These are phyloP conservation scores for Hypomesus transpacificus DNA, from an alignment of 2,113 vertebrate genomes.

Conservation along the genomic window DNA sequence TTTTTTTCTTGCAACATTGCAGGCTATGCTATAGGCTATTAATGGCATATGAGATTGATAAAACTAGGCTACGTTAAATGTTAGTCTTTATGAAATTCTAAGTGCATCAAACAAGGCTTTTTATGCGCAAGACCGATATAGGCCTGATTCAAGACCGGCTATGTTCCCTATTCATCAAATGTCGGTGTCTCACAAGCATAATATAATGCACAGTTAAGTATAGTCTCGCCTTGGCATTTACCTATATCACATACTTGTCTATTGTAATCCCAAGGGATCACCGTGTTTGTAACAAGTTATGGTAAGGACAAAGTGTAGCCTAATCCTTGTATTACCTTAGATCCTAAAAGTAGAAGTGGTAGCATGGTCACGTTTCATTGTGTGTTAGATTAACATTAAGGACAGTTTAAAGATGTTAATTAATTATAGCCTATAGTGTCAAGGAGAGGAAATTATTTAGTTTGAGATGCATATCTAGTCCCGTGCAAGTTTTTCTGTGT, in stretches of 20 bases:
- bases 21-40: too few species aligned
- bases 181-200: too few species aligned
- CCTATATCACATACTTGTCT: background rate
- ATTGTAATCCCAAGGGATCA: background rate
- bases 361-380: background rate
- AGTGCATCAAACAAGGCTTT: too few species aligned
- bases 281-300: background rate
- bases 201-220: too few species aligned
- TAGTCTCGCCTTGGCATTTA: background rate
- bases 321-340: background rate
- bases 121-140: too few species aligned
- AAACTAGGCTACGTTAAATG: too few species aligned
- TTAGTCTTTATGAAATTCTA: too few species aligned
- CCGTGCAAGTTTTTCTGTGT: slow-evolving; percentile 38
- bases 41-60: too few species aligned
- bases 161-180: too few species aligned
- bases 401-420: background rate
- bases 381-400: background rate
- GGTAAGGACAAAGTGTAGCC: background rate
- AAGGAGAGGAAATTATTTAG: slow-evolving; percentile 21
- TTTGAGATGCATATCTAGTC: slow-evolving; percentile 38
- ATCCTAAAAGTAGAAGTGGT: background rate
- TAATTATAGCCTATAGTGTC: slow-evolving; percentile 12
- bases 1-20: too few species aligned
- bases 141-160: too few species aligned